Conservation (phyloP, 2,797 vertebrate genomes). For the Lepidocolaptes lacrymiger region DNA sequence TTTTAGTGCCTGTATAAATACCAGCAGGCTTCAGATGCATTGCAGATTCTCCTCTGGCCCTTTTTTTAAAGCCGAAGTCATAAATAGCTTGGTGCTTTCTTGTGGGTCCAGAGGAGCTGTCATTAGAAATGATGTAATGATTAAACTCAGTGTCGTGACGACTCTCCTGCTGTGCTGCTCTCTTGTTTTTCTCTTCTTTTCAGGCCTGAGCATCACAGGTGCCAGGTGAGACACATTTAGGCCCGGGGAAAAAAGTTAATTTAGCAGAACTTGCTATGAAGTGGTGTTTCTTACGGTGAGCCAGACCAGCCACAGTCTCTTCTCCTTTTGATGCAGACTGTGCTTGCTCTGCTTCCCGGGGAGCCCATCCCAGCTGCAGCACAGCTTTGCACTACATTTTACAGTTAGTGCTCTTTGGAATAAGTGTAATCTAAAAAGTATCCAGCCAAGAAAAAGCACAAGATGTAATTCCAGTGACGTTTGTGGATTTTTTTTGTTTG, state of each 20-base stretch:
- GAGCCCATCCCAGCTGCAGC: background rate
- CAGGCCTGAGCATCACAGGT: background rate
- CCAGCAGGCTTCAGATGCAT: background rate
- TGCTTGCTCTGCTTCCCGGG: background rate
- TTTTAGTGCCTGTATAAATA: conserved; percentile 17
- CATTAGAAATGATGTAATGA: background rate
- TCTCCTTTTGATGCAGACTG: background rate
- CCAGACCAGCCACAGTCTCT: background rate
- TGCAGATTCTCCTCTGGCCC: background rate
- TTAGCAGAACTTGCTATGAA: background rate
- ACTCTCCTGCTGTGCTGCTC: background rate
- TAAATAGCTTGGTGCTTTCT: background rate
- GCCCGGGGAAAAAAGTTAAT: background rate
- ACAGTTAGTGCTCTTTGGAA: background rate
- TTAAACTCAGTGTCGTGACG: fast-evolving
- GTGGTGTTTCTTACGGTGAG: background rate
- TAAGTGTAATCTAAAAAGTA: conserved; percentile 19
- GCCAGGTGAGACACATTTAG: background rate
- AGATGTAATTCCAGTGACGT: conserved; percentile 30
- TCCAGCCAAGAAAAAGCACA: conserved; percentile 32
- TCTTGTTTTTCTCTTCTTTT: background rate
- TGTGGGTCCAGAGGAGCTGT: background rate
- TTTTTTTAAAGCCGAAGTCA: background rate
- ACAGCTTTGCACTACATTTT: background rate
- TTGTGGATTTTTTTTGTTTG: background rate